Conservation (phyloP, 1,140 invertebrate species). For the Drosophila micromelanica region DNA sequence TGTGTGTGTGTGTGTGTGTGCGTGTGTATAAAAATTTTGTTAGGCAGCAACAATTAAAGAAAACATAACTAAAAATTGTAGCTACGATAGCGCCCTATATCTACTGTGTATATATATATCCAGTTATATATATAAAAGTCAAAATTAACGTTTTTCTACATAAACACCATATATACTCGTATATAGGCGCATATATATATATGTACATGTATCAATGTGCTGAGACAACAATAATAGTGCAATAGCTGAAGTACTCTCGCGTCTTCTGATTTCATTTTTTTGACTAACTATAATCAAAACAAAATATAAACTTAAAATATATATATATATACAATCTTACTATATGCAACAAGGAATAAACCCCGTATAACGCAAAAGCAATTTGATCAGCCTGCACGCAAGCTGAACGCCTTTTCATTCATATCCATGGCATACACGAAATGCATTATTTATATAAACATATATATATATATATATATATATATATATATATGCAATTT, state of each 20-base stretch:
- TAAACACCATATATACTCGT: conserved; percentile 3
- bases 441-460: no score
- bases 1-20: not conserved
- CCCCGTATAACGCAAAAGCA: conserved; percentile 24
- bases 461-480: conserved; percentile 15
- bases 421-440: no score
- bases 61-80: conserved; percentile 24
- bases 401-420: not conserved
- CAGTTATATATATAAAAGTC: conserved; percentile 3
- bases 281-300: conserved; percentile 23
- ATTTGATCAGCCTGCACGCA: conserved; percentile 9
- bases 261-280: conserved; percentile 14
- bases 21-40: conserved; percentile 20
- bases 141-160: not conserved
- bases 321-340: not conserved
- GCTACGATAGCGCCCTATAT: conserved; percentile 27
- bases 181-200: not conserved
- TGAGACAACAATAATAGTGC: conserved; percentile 51
- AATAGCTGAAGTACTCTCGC: conserved; percentile 53
- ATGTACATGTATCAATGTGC: conserved; percentile 8
- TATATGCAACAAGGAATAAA: conserved; percentile 11
- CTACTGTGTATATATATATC: conserved; percentile 2
- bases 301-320: conserved; percentile 3
- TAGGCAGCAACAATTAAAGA: conserved; percentile 1
- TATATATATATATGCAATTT: no score